phyloP scores from a whole-genome alignment of 1,140 invertebrate genomes.

The Aporrectodea caliginosa region DNA sequence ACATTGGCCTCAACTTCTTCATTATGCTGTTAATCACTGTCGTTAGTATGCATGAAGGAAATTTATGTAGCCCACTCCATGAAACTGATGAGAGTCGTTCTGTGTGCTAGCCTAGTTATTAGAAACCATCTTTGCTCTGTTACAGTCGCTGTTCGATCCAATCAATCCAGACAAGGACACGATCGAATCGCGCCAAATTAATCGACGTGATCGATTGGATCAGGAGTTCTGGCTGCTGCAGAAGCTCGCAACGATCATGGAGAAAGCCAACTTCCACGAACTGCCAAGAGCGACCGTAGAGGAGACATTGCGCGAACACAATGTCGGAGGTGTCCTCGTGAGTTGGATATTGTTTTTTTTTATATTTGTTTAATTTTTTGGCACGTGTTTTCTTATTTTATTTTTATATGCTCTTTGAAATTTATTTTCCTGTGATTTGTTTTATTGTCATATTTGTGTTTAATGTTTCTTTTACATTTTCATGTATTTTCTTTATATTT shows the following conservation, averaged over 20 bases:
- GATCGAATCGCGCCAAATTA: constrained; percentile 41
- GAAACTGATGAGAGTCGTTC: too few species aligned
- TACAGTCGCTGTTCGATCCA: constrained; percentile 51
- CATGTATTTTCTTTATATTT: too few species aligned
- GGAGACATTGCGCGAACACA: constrained; percentile 43
- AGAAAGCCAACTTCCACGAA: constrained; percentile 52
- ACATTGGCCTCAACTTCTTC: too few species aligned
- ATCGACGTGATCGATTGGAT: constrained; percentile 45
- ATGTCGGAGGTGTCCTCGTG: constrained; percentile 46
- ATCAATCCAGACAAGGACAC: constrained; percentile 55
- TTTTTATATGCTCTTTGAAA: background rate
- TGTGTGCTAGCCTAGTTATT: too few species aligned
- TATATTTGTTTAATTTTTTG: constrained; percentile 7
- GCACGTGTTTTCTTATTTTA: background rate
- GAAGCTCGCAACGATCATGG: constrained; percentile 46
- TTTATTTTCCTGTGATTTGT: too few species aligned
- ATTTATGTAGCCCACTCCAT: too few species aligned
- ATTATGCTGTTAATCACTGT: too few species aligned
- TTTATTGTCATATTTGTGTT: too few species aligned
- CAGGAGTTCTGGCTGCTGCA: constrained; percentile 54
- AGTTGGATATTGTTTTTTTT: constrained; percentile 28
- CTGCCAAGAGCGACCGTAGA: constrained; percentile 40
- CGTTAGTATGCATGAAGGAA: too few species aligned
- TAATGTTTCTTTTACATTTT: too few species aligned
- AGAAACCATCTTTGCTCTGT: too few species aligned